phyloP scores from a whole-genome alignment of 2,797 vertebrate species.

The Ibycter americanus region DNA sequence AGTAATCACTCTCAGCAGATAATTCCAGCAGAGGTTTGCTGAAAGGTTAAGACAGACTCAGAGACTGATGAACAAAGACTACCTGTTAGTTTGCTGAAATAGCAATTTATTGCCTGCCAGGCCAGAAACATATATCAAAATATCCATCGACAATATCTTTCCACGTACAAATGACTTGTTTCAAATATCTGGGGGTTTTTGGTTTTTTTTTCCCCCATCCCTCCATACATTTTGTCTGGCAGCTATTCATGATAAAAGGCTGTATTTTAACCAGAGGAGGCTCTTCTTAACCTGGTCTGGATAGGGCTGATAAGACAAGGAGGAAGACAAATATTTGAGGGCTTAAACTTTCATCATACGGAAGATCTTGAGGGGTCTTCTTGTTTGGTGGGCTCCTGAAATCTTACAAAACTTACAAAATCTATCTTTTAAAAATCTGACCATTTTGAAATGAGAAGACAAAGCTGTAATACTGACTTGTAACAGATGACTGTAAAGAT shows the following conservation, averaged over 20 bases:
- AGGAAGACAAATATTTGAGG: neutral
- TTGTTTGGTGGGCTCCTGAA: neutral
- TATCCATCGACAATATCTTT: neutral
- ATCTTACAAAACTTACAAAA: neutral
- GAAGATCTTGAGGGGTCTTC: neutral
- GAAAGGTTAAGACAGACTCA: neutral
- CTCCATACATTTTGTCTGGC: neutral
- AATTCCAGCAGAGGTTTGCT: neutral
- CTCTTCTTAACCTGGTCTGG: neutral
- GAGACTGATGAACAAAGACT: neutral
- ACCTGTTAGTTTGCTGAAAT: neutral
- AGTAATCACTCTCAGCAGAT: neutral
- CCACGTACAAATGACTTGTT: neutral
- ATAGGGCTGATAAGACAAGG: neutral
- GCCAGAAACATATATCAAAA: neutral
- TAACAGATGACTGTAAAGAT: neutral
- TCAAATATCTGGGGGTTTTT: neutral
- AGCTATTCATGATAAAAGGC: neutral
- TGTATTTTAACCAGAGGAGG: neutral
- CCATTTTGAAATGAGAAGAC: neutral
- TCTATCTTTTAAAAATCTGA: neutral
- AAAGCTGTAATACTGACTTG: neutral
- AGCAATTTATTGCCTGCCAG: neutral
- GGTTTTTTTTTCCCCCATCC: neutral
- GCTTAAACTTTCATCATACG: neutral